A percentile compares a stretch with the other conserved stretches of the same genome.
These are phyloP conservation scores for Drosophila paranaensis DNA, from an alignment of 2,888 invertebrate species.

Conservation along the genomic window DNA sequence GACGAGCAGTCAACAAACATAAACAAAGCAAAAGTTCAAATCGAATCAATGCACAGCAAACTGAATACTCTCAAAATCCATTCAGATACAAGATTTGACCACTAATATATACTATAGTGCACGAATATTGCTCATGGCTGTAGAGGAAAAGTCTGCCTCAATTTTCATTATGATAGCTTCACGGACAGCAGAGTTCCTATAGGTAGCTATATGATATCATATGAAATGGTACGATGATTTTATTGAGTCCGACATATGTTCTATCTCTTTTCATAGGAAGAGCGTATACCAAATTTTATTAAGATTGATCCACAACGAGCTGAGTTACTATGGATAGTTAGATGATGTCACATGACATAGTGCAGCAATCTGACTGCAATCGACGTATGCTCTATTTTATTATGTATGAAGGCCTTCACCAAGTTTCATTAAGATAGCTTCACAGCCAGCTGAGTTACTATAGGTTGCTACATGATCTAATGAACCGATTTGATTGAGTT, in stretches of 20 bases:
- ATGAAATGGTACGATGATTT: not conserved
- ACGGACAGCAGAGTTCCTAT: not conserved
- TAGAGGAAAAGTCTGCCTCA: not conserved
- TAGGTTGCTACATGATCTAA: too few relatives aligned
- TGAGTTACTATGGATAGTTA: not conserved
- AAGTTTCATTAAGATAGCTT: not conserved
- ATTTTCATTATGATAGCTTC: not conserved
- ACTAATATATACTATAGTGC: not conserved
- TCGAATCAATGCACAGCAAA: not conserved
- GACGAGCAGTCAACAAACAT: slow-evolving; percentile 43
- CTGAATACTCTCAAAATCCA: slow-evolving; percentile 9
- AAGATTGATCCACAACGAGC: not conserved
- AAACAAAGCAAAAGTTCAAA: slow-evolving; percentile 31
- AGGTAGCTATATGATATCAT: not conserved
- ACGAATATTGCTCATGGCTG: not conserved
- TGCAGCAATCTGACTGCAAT: too few relatives aligned
- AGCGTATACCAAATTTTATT: not conserved
- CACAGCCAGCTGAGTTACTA: too few relatives aligned
- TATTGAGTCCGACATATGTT: not conserved
- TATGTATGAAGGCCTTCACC: too few relatives aligned
- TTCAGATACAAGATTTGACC: too few relatives aligned
- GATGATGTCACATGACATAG: too few relatives aligned
- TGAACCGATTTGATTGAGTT: not conserved
- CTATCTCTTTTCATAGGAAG: not conserved
- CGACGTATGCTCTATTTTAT: too few relatives aligned